Percentiles rank a stretch among this genome's conserved stretches.
Conservation (phyloP, 1,140 invertebrate genomes). For the Panulirus ornatus region DNA sequence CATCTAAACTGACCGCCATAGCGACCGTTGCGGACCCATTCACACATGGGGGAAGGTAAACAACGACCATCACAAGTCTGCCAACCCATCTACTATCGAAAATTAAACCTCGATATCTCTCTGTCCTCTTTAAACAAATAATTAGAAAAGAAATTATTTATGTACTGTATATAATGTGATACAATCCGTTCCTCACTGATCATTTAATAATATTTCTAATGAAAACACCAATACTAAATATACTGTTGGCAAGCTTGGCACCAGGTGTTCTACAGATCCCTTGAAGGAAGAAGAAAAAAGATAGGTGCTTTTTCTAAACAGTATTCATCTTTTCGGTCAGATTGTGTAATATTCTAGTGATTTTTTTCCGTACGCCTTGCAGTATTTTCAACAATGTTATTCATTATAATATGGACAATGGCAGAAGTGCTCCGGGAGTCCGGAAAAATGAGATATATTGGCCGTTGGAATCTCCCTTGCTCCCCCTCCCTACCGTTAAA, state of each 20-base stretch:
- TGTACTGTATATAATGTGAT: neutral
- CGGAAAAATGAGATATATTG: neutral
- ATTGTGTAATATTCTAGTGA: neutral
- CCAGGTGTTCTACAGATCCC: constrained; percentile 46
- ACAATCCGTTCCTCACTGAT: neutral
- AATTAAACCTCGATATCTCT: neutral
- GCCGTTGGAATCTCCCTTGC: neutral
- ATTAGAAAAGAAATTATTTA: neutral
- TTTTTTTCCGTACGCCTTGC: neutral
- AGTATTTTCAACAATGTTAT: neutral
- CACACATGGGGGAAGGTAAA: constrained; percentile 36
- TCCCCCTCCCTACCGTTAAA: constrained; percentile 22
- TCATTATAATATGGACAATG: neutral
- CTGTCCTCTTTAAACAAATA: neutral
- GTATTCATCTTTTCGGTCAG: neutral
- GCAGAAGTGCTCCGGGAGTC: neutral
- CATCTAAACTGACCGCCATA: constrained; percentile 56
- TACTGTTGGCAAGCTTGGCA: neutral
- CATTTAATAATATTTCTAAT: neutral
- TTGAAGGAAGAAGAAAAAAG: constrained; percentile 2
- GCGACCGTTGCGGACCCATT: constrained; percentile 39
- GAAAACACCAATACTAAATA: neutral
- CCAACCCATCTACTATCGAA: constrained; percentile 6
- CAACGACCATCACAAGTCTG: neutral
- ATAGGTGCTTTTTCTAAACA: neutral